Evolutionary conservation across 2,797 vertebrate species (phyloP).

Genomic region (Sparus aurata): DNA sequence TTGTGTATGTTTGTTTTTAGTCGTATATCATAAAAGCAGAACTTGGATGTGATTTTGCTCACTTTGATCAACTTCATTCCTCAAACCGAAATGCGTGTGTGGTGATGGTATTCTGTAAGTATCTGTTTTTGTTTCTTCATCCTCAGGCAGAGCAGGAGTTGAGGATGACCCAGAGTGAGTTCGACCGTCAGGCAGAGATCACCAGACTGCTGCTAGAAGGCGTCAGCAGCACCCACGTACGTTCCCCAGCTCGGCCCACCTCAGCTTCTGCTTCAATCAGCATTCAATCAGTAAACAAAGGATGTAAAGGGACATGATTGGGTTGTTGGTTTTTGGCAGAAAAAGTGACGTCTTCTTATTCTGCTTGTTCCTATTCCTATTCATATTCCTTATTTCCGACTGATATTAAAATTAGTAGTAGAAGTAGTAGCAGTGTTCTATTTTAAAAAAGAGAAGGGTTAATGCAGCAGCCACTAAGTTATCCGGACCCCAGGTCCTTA

Average conservation of each 20-base stretch:
- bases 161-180: constrained; percentile 97
- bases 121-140: not conserved
- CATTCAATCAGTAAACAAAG: not conserved
- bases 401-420: too few relatives aligned
- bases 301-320: not conserved
- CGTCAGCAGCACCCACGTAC: constrained; percentile 97
- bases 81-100: too few relatives aligned
- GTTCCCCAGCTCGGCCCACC: constrained; percentile 54
- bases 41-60: not conserved
- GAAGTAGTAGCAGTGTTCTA: too few relatives aligned
- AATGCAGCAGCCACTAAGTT: not conserved
- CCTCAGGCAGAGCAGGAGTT: constrained; percentile 97
- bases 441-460: not conserved
- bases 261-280: not conserved
- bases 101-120: not conserved
- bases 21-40: not conserved
- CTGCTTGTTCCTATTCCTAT: too few relatives aligned
- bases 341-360: too few relatives aligned
- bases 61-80: not conserved
- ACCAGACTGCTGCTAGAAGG: constrained; percentile 96
- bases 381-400: too few relatives aligned
- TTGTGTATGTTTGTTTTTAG: not conserved
- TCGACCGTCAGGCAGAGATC: constrained; percentile 98
- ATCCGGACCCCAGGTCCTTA: too few relatives aligned
- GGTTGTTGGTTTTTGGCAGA: too few relatives aligned